These are phyloP conservation scores for Willisornis vidua DNA, from an alignment of 2,113 vertebrate species.

Conservation along the genomic window DNA sequence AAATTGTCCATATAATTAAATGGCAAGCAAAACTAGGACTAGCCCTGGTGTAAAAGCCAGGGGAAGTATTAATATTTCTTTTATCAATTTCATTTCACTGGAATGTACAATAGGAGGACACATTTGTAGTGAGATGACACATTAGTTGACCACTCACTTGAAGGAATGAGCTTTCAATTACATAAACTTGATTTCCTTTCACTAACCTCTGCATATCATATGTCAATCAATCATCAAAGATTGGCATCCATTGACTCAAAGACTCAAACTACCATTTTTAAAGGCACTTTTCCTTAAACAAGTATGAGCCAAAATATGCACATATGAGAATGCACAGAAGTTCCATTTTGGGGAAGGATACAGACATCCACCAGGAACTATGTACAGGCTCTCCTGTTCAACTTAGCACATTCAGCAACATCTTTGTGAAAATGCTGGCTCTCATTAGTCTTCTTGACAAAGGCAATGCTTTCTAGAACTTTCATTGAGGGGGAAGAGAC, in stretches of 20 bases:
- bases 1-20: neutral
- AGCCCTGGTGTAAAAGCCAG: neutral
- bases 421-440: neutral
- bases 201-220: neutral
- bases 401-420: neutral
- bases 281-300: neutral
- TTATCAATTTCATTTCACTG: neutral
- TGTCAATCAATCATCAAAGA: neutral
- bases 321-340: neutral
- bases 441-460: neutral
- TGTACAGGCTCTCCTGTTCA: neutral
- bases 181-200: neutral
- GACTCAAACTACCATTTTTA: neutral
- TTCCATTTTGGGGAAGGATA: neutral
- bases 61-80: neutral
- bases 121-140: neutral
- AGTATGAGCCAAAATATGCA: neutral
- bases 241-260: neutral
- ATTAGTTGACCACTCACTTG: neutral
- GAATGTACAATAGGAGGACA: neutral
- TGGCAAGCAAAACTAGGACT: neutral
- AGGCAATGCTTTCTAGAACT: neutral
- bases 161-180: neutral
- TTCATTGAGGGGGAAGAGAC: neutral
- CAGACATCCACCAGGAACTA: neutral